Conservation (phyloP, 2,113 vertebrate genomes). For the Cryptotis parvus region DNA sequence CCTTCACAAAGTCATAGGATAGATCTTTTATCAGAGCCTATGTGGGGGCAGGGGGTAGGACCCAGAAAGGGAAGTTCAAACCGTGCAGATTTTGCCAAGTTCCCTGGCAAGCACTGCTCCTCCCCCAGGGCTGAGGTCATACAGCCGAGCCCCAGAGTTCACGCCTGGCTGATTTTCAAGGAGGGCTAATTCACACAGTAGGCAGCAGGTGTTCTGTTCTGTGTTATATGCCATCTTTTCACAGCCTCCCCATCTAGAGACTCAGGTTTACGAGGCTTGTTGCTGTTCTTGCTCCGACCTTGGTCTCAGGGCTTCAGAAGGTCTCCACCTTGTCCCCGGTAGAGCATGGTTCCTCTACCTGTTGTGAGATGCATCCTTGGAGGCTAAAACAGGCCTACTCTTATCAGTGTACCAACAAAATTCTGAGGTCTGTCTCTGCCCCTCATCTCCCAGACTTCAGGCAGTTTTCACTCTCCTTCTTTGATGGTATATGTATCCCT, state of each 20-base stretch:
- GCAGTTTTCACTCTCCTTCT: background rate
- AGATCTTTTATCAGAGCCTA: constrained; percentile 9
- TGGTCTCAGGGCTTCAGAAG: background rate
- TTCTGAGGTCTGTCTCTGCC: background rate
- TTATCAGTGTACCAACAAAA: background rate
- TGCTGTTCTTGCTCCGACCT: constrained; percentile 20
- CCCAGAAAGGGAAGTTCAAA: constrained; percentile 13
- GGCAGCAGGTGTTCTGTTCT: background rate
- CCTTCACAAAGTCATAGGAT: background rate
- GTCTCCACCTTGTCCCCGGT: background rate
- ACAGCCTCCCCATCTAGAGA: background rate
- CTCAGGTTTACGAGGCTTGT: background rate
- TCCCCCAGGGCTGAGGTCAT: background rate
- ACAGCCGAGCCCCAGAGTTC: background rate
- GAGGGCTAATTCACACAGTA: background rate
- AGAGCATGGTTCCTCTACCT: background rate
- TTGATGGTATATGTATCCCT: background rate
- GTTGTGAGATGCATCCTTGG: background rate
- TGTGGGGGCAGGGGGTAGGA: background rate
- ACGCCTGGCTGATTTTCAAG: background rate
- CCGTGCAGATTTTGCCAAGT: constrained; percentile 46
- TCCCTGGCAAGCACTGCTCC: background rate
- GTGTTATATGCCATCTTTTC: background rate
- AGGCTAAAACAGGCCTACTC: background rate
- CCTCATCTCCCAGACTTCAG: background rate